Base-by-base conservation (phyloP, 2,888 invertebrate genomes). In the Hydrotaea diabolus region DNA sequence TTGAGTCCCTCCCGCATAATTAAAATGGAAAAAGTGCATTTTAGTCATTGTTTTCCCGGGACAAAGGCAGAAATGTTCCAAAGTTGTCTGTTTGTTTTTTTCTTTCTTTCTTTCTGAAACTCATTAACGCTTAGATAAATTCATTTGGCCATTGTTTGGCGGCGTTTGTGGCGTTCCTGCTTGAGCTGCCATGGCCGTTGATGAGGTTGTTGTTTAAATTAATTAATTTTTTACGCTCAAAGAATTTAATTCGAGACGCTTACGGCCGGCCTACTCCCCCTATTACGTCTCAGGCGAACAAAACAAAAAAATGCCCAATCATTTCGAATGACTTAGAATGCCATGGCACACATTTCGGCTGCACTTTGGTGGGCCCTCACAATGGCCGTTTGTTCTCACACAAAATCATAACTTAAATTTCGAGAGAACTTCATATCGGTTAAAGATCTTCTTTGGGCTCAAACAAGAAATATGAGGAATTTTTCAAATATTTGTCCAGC, bases 141-240 rank as follows among this genome's bases (percentile, higher is more conserved):
- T 86, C 77, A 86, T 86, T 79, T 86, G 69, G 23, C 36, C 36
- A 79, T 80, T 79, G 79, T 86, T 83, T 69, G 69, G 79, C 85
- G 85, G 85, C 82, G 79, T 85, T 77, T 69, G 69, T 69, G 46
- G 46, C 69, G 46, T 69, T 77, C 69, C 43, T 43, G 39, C 11
- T 13, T 62, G 43, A 66, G 49, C 62, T 73, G 73, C 69, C 57
- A 57, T 46, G 74, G 64, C n/a, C 64, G 46, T 76, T 79, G 79
- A 80, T 77, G 79, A 85, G 76, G 72, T 83, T 82, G 80, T 85
- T 86, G 80, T 80, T 69, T 72, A 76, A 82, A 85, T 85, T 82
- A 86, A 86, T 83, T 85, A 86, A 82, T 82, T 80, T 82, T 85
- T 82, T 83, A 85, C 81, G 83, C 78, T 85, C 64, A 79, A 57